A percentile compares a stretch with the other conserved stretches of the same genome.
Evolutionary conservation across 2,113 vertebrate genomes (phyloP).

Genomic region (Odobenus rosmarus): DNA sequence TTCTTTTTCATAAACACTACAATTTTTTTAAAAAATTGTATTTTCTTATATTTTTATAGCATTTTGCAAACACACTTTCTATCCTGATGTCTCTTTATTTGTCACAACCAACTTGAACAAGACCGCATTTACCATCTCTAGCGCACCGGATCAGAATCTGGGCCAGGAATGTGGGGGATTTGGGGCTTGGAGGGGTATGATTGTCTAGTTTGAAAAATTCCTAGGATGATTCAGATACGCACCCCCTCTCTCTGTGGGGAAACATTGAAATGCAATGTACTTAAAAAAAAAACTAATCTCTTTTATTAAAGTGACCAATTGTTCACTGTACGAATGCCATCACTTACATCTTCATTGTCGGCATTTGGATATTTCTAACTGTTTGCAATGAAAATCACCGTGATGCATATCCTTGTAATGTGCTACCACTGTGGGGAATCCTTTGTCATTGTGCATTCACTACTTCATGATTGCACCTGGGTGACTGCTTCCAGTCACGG

Average conservation of each 20-base stretch:
- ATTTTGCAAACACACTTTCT: background rate
- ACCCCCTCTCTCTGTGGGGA: background rate
- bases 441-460: background rate
- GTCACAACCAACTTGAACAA: background rate
- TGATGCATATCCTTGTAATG: accelerated
- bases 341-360: background rate
- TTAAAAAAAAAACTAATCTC: background rate
- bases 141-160: background rate
- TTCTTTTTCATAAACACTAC: background rate
- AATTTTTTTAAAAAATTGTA: background rate
- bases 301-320: background rate
- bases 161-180: background rate
- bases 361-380: background rate
- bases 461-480: accelerated
- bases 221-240: background rate
- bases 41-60: background rate
- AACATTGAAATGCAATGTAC: background rate
- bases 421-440: too few species aligned
- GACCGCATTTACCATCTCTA: background rate
- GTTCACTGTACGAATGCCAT: background rate
- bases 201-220: background rate
- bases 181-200: background rate
- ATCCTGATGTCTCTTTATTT: background rate
- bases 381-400: background rate
- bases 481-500: background rate